Conservation (phyloP, 1,140 invertebrate genomes). For the Danaus melanippus region DNA sequence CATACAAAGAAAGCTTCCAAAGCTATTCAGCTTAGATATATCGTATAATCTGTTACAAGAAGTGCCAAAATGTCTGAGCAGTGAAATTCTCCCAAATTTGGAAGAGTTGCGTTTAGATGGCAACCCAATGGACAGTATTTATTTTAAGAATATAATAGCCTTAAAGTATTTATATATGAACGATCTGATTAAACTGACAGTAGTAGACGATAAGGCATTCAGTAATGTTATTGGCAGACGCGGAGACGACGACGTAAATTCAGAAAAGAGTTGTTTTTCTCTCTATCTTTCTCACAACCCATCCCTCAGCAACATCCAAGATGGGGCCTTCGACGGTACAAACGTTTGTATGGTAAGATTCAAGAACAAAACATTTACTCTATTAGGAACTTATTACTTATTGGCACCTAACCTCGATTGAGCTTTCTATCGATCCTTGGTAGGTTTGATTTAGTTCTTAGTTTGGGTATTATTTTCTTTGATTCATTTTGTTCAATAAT, state of each 20-base stretch:
- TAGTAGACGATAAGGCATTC: conserved; percentile 55
- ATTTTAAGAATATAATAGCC: conserved; percentile 61
- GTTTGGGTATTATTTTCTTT: no score
- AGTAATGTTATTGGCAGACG: conserved; percentile 53
- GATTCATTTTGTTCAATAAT: no score
- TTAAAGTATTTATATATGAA: conserved; percentile 59
- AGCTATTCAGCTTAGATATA: conserved; percentile 55
- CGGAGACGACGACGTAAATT: conserved; percentile 28
- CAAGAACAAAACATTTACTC: no score
- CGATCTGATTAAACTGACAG: conserved; percentile 41
- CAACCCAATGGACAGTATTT: conserved; percentile 57
- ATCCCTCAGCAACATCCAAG: conserved; percentile 43
- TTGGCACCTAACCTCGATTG: no score
- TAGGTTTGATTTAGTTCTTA: no score
- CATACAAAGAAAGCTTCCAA: conserved; percentile 45
- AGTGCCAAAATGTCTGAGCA: conserved; percentile 52
- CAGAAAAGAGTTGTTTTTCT: conserved; percentile 46
- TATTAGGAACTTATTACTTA: no score
- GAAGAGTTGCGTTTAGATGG: conserved; percentile 58
- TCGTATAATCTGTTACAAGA: conserved; percentile 56
- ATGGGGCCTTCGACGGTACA: conserved; percentile 57
- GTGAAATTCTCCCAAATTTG: conserved; percentile 52
- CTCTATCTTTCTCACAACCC: conserved; percentile 56
- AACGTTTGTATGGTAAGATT: conserved; percentile 60
- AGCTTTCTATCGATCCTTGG: no score